phyloP scores from a whole-genome alignment of 2,888 invertebrate species.

The Diaphora mendica region DNA sequence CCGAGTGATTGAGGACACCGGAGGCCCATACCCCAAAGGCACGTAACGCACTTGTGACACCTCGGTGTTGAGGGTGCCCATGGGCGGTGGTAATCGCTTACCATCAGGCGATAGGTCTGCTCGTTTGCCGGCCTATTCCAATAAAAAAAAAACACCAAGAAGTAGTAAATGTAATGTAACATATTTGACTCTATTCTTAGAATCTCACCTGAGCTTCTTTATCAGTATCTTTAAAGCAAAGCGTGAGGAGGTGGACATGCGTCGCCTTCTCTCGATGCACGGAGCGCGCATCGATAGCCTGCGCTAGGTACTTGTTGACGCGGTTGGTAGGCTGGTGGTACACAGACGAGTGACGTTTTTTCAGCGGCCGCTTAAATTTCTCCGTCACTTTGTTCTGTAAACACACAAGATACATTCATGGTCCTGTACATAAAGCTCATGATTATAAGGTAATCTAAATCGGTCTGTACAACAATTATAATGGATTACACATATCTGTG shows the following conservation, averaged over 20 bases:
- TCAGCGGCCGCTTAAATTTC: constrained; percentile 94
- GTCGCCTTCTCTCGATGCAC: constrained; percentile 96
- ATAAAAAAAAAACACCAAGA: no score
- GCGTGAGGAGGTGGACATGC: constrained; percentile 94
- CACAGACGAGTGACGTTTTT: constrained; percentile 94
- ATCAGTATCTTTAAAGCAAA: constrained; percentile 93
- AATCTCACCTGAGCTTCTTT: constrained; percentile 91
- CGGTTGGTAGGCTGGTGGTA: constrained; percentile 96
- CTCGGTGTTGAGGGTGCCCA: no score
- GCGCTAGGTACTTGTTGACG: constrained; percentile 96
- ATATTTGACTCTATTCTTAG: not conserved
- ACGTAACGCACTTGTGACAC: no score
- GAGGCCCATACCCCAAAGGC: no score
- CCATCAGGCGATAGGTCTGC: no score
- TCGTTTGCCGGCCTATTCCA: no score
- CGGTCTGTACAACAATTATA: constrained; percentile 49
- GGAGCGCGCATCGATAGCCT: constrained; percentile 96
- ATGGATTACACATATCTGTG: constrained; percentile 43
- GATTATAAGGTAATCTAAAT: constrained; percentile 45
- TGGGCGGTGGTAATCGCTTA: no score
- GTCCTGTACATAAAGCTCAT: constrained; percentile 29
- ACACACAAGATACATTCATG: constrained; percentile 58
- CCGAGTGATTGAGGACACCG: no score
- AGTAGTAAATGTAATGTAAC: not conserved
- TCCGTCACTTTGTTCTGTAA: constrained; percentile 94